These are phyloP conservation scores for Cercopithecus mona DNA, from an alignment of 2,113 vertebrate species.

Conservation along the genomic window DNA sequence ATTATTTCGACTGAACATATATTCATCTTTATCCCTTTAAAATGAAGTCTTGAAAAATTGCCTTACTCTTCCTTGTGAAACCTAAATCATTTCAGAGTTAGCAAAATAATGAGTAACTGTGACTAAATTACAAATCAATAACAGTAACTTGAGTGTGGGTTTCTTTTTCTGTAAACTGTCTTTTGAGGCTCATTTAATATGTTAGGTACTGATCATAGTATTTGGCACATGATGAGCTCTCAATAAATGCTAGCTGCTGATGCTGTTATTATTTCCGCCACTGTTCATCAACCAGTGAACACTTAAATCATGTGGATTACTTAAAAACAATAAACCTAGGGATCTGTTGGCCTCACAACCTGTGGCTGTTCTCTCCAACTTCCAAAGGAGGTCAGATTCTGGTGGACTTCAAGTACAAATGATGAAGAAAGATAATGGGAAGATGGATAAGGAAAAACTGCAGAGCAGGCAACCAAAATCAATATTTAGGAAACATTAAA, in stretches of 20 bases:
- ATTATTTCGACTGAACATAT: background rate
- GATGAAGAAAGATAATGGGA: background rate
- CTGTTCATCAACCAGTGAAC: too few relatives aligned
- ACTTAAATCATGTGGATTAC: background rate
- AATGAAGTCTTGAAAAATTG: constrained; percentile 5
- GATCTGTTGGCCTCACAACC: background rate
- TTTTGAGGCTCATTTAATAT: background rate
- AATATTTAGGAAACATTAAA: background rate
- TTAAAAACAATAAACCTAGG: background rate
- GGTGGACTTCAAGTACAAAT: background rate
- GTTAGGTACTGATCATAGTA: background rate
- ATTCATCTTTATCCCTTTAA: background rate
- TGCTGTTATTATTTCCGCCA: background rate
- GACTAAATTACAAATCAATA: background rate
- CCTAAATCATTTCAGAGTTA: background rate
- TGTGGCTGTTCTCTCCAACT: background rate
- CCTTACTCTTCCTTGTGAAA: background rate
- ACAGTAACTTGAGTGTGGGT: background rate
- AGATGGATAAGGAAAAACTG: background rate
- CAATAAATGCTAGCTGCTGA: background rate
- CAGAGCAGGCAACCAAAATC: background rate
- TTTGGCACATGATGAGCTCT: background rate
- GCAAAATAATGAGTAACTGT: background rate
- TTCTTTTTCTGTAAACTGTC: background rate
- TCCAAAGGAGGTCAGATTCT: background rate